Percentiles rank a stretch among this genome's conserved stretches.
Evolutionary conservation across 2,888 invertebrate species (phyloP).

Genomic region (Plagodis pulveraria): DNA sequence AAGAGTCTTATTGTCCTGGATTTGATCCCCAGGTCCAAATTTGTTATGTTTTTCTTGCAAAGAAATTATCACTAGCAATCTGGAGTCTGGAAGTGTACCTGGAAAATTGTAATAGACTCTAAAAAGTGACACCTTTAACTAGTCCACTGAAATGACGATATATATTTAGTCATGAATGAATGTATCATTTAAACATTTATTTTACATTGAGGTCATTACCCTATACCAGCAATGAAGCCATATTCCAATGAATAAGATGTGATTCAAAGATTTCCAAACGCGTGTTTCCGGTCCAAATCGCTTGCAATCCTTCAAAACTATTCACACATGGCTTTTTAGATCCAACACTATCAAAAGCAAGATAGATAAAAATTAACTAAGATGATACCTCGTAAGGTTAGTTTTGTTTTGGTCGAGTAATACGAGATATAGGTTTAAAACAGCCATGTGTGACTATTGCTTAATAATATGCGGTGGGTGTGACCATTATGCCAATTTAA

Average conservation of each 20-base stretch:
- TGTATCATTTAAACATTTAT: too few species aligned
- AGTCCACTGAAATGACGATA: too few species aligned
- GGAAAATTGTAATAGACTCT: too few species aligned
- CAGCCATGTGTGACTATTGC: background rate
- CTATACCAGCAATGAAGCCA: slow-evolving; percentile 22
- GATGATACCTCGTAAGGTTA: background rate
- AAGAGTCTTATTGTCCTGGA: too few species aligned
- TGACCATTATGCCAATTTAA: slow-evolving; percentile 33
- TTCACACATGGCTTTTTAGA: background rate
- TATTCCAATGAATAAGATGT: slow-evolving; percentile 26
- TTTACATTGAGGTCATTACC: slow-evolving; percentile 9
- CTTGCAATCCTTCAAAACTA: slow-evolving; percentile 12
- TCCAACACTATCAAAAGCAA: background rate
- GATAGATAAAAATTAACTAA: background rate
- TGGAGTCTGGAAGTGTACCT: too few species aligned
- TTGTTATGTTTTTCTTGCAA: too few species aligned
- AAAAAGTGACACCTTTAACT: too few species aligned
- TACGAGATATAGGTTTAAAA: background rate
- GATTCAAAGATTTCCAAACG: slow-evolving; percentile 34
- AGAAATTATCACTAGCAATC: too few species aligned
- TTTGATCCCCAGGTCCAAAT: too few species aligned
- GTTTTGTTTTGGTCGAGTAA: background rate
- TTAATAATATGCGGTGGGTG: slow-evolving; percentile 33
- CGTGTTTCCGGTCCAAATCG: slow-evolving; percentile 29
- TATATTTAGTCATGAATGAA: too few species aligned